Conservation (phyloP, 2,888 invertebrate species). For the Mystacides longicornis region DNA sequence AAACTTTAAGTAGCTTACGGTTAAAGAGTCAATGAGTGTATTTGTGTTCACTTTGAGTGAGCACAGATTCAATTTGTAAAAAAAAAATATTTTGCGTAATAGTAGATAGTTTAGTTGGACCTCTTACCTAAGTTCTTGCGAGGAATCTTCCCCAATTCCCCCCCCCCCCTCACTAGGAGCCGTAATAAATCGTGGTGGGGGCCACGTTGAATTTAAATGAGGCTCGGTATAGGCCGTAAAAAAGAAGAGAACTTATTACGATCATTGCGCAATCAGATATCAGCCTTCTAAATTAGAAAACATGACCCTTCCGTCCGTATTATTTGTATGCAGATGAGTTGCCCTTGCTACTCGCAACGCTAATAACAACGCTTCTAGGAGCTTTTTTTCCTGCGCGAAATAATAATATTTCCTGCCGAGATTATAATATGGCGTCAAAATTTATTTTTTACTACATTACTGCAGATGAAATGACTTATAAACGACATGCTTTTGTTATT, state of each 20-base stretch:
- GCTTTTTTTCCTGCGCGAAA: not conserved
- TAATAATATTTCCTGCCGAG: not conserved
- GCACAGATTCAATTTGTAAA: too few species aligned
- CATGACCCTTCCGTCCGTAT: slow-evolving; percentile 1
- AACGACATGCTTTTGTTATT: too few species aligned
- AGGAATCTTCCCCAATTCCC: too few species aligned
- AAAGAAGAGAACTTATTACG: slow-evolving; percentile 1
- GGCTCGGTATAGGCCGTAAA: slow-evolving; percentile 1
- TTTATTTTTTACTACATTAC: not conserved
- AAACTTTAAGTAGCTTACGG: too few species aligned
- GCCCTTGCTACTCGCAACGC: not conserved
- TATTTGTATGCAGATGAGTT: slow-evolving; percentile 1
- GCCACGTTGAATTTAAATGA: slow-evolving; percentile 1
- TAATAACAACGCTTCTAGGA: not conserved
- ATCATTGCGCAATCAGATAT: slow-evolving; percentile 1
- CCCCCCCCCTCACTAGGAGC: not conserved
- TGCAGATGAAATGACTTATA: not conserved
- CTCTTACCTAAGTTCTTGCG: too few species aligned
- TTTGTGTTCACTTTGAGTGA: too few species aligned
- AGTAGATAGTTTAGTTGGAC: too few species aligned
- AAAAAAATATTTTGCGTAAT: too few species aligned
- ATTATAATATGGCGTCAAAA: not conserved
- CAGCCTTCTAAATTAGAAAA: slow-evolving; percentile 1
- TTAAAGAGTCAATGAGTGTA: too few species aligned
- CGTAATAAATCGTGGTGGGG: not conserved